Base-by-base conservation (phyloP, 2,113 vertebrate species). In the Trogon surrucura region DNA sequence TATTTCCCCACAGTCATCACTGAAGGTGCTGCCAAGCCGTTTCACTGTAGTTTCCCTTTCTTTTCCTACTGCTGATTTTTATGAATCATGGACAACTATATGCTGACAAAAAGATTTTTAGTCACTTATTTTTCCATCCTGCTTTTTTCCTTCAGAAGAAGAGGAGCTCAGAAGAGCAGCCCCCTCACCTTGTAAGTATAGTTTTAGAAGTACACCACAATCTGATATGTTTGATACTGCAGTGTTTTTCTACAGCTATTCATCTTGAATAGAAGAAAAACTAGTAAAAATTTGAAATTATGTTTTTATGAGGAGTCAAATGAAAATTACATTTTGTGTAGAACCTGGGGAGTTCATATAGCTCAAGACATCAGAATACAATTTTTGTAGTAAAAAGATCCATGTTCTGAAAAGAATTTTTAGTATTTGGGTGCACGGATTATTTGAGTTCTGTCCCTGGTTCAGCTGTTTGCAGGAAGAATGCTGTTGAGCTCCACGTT, bases 131-230 rank as follows among this genome's bases (percentile, higher is more conserved):
- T 97, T 97, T 97, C 89, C 92, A 61, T 96, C 78, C 89, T 98
- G 61, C 90, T 98, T 97, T 97, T 97, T 95, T 93, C 85, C 88
- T 95, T 98, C 96, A 98, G 98, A 98, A 97, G 98, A 98, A 97
- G 98, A 98, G 97, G 98, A 98, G 95, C 98, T 98, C 92, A 98
- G 98, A 95, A 98, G 98, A 98, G 98, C 98, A 97, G 98, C 97
- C 95, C 98, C 98, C 95, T 98, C 98, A 85, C 98, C 98, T 94
- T 98, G 98, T 98, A 98, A 98, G 98, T 98, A 94, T 58, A 81
- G 62, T 91, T 88, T 90, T 88, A 97, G 92, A 97, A 97, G 80
- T 95, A 79, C 75, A 92, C 80, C 75, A 26, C 56, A 62, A 2
- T 79, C 64, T 80, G 16, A 20, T 77, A 66, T 15, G 1, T 74